Conservation (phyloP, 2,888 invertebrate genomes). For the Pollenia labialis region DNA sequence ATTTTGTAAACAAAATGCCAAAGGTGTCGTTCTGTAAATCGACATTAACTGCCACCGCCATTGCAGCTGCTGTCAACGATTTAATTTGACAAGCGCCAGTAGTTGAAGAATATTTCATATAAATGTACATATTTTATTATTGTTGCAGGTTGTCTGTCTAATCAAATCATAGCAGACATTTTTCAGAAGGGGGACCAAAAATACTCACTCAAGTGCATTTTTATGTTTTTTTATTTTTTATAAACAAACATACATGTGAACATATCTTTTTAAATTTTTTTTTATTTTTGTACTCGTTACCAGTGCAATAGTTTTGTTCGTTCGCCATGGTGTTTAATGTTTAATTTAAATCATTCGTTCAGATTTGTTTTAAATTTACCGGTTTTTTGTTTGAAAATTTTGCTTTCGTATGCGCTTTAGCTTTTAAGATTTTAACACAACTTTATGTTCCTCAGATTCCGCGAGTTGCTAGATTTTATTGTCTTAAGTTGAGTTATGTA, state of each 20-base stretch:
- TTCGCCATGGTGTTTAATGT: constrained; percentile 37
- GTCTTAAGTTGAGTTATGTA: constrained; percentile 15
- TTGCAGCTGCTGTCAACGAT: constrained; percentile 49
- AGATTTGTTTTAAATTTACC: constrained; percentile 14
- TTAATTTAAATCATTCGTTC: constrained; percentile 37
- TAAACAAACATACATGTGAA: no score
- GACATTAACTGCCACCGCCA: constrained; percentile 16
- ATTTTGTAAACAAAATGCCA: constrained; percentile 41
- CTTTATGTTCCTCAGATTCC: constrained; percentile 34
- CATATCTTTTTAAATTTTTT: background rate
- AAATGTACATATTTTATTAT: constrained; percentile 43
- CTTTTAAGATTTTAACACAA: constrained; percentile 21
- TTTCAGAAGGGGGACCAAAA: background rate
- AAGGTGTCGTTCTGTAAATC: constrained; percentile 41
- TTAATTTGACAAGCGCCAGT: constrained; percentile 64
- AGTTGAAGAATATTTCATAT: constrained; percentile 54
- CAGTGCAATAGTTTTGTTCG: constrained; percentile 47
- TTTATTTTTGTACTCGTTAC: background rate
- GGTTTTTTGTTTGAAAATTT: background rate
- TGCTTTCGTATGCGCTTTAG: background rate
- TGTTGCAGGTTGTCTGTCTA: constrained; percentile 45
- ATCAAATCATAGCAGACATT: constrained; percentile 19
- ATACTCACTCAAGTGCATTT: constrained; percentile 28
- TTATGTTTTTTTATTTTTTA: background rate
- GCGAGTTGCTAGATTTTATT: constrained; percentile 41